Evolutionary conservation across 2,113 vertebrate genomes (phyloP), one percentile per base, ranked within the genome.

Genomic region (Dicaeum eximium): DNA sequence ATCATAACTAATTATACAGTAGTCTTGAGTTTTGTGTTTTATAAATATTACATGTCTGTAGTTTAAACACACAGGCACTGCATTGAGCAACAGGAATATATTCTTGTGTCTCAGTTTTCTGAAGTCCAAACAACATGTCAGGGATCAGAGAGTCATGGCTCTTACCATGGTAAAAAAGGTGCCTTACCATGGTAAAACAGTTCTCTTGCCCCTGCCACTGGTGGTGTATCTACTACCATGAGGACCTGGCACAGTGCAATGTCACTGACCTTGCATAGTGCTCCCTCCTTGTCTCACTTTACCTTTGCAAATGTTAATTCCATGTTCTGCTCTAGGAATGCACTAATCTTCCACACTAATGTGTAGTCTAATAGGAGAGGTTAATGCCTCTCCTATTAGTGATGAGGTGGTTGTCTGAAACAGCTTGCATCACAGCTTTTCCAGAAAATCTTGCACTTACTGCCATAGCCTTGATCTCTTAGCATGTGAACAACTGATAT

Each of bases 241-340:
- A 67, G 57, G 13, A 50, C 8, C 5, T 37, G 35, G 40, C 16
- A 48, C 10, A 21, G 30, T 3, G 11, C 23, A 33, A 38, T 2
- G 37, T 27, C 33, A 25, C 35, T 2, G 3, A 19, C 6, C 42
- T 37, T 4, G 22, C 2, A 3, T 1, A 10, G 25, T 8, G 17
- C 30, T 70, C 24, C 30, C n/a, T 56, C 12, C 37, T 61, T 2
- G 1, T 25, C 64, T 38, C n/a, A 3, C 9, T 7, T 48, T 40
- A 33, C 23, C 2, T 24, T 19, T 64, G 24, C 42, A 60, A 74
- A 40, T 15, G 20, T 61, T 27, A 70, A 74, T 17, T 40, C 51
- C 23, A 22, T 1, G 6, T 10, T 83, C 20, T n/a, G 42, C 5
- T 7, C 15, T 31, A 66, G 47, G 11, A 45, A 48, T 27, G 11